phyloP scores from a whole-genome alignment of 2,888 invertebrate species.

The Electrophaes corylata region DNA sequence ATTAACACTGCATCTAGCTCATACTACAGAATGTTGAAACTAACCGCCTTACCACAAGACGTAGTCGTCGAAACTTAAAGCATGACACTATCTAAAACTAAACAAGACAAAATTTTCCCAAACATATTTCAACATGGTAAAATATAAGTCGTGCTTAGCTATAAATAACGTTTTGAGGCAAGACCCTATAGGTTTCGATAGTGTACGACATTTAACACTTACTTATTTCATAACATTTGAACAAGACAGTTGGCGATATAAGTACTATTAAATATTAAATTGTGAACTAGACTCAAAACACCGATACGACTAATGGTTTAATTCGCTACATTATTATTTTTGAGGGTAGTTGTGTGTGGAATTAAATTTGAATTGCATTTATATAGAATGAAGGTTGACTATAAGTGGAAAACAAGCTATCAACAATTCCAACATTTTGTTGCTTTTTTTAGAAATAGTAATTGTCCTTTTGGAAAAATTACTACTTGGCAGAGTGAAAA shows the following conservation, averaged over 20 bases:
- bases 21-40: conserved; percentile 70
- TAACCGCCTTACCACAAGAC: conserved; percentile 26
- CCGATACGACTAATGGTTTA: conserved; percentile 76
- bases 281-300: conserved; percentile 78
- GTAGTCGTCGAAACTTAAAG: conserved; percentile 10
- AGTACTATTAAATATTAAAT: conserved; percentile 49
- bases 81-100: conserved; percentile 10
- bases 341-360: conserved; percentile 61
- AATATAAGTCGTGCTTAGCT: not conserved
- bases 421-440: no score
- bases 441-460: no score
- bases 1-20: conserved; percentile 82
- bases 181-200: conserved; percentile 24
- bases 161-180: conserved; percentile 48
- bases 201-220: conserved; percentile 74
- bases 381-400: not conserved
- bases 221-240: conserved; percentile 75
- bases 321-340: conserved; percentile 59
- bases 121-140: not conserved
- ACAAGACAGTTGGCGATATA: conserved; percentile 73
- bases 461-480: no score
- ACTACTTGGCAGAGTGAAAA: no score
- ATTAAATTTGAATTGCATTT: conserved; percentile 5
- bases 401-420: no score
- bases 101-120: conserved; percentile 1